Conservation (phyloP, 2,797 vertebrate genomes). For the Peromyscus aztecus region DNA sequence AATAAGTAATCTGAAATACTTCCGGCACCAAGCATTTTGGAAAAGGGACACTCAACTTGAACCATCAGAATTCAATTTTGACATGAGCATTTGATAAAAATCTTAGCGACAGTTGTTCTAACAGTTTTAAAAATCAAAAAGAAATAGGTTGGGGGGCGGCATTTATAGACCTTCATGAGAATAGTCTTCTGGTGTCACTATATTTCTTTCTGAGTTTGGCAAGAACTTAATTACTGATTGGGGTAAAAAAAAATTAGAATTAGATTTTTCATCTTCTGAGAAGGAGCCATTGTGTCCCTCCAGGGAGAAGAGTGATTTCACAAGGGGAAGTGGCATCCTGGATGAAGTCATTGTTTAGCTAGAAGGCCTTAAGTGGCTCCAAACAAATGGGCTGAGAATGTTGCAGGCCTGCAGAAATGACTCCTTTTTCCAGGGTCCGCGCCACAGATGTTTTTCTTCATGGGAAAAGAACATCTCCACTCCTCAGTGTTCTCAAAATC, state of each 20-base stretch:
- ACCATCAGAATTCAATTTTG: not conserved
- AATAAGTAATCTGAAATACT: not conserved
- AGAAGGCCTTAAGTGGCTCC: not conserved
- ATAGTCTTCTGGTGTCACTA: not conserved
- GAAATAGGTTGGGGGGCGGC: not conserved
- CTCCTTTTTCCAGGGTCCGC: not conserved
- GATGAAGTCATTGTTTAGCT: not conserved
- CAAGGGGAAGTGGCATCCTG: not conserved
- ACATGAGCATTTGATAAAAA: not conserved
- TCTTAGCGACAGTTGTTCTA: not conserved
- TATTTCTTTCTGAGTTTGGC: conserved; percentile 1
- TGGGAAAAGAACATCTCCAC: not conserved
- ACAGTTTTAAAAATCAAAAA: conserved; percentile 20
- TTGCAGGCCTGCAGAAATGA: conserved; percentile 25
- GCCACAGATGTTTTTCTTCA: conserved; percentile 11
- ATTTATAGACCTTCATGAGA: not conserved
- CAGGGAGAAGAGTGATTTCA: not conserved
- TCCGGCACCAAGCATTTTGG: not conserved
- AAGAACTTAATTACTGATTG: conserved; percentile 50
- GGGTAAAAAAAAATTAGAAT: not conserved
- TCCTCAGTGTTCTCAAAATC: conserved; percentile 27
- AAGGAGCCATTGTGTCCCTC: not conserved
- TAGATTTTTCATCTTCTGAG: conserved; percentile 3
- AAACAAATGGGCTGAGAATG: not conserved
- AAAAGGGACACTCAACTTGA: not conserved